phyloP scores from a whole-genome alignment of 2,113 vertebrate species.

The Chamaea fasciata region DNA sequence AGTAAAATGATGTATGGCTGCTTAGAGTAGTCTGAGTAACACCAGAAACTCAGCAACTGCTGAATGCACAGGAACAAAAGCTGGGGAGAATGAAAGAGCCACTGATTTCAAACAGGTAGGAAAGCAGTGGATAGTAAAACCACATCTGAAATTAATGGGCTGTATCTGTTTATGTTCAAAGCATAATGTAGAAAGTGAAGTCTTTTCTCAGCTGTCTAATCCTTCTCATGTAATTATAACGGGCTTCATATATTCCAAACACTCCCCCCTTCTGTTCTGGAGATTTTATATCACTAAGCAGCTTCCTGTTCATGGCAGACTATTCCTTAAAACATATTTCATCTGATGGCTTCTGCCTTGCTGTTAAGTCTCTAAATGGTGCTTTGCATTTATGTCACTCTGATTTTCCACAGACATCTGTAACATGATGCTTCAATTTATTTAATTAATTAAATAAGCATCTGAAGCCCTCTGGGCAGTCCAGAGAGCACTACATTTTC shows the following conservation, averaged over 20 bases:
- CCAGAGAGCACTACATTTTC: neutral
- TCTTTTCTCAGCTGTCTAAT: neutral
- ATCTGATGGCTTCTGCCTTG: neutral
- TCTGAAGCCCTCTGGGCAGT: neutral
- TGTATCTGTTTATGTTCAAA: neutral
- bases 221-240: neutral
- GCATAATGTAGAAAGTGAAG: neutral
- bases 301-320: neutral
- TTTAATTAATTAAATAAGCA: constrained; percentile 11
- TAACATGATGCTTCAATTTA: neutral
- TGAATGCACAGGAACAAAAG: neutral
- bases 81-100: neutral
- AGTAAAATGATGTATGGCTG: neutral
- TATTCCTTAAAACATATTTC: neutral
- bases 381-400: neutral
- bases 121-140: neutral
- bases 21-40: neutral
- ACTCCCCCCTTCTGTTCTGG: neutral
- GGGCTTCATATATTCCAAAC: neutral
- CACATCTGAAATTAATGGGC: neutral
- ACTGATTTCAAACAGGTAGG: neutral
- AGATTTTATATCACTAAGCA: neutral
- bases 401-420: neutral
- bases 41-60: neutral
- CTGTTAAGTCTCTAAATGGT: neutral